Base-by-base conservation (phyloP, 2,797 vertebrate genomes). In the Protosalanx chinensis region DNA sequence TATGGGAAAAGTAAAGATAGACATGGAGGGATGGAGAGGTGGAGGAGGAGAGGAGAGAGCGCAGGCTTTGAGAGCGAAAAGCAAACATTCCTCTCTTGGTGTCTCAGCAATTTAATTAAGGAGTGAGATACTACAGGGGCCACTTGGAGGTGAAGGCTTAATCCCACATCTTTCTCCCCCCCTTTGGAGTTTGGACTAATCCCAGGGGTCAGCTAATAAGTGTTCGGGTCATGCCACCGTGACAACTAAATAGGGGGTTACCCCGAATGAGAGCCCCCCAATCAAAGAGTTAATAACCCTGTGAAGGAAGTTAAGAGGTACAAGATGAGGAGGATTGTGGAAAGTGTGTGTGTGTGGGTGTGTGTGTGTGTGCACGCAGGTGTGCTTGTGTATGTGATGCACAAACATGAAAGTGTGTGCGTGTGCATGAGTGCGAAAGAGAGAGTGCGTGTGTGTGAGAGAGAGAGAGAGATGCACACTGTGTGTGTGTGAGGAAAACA, bases 41-140 rank as follows among this genome's bases (percentile, higher is more conserved):
- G 70, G 84, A 85, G 77, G 76, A 79, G 69, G 18, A 63, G 37
- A 51, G 75, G 59, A 71, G 64, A 68, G 62, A 63, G 67, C 35
- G 59, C 53, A 73, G 61, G 29, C 59, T 64, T 70, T n/a, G 65
- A 67, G 68, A 74, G 71, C 15, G 81, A 74, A 82, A 81, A 81
- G 85, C 90, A 91, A 93, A 92, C 94, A 96, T 96, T 96, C 95
- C 94, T 94, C 84, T 73, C 76, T 90, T 71, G 86, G 92, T 94
- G 94, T 92, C 95, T 91, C 89, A 90, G 95, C 93, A 92, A 96
- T 95, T 94, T 96, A 94, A 96, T 96, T 95, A 96, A 95, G 86
- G 84, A 87, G 86, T 73, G 84, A 86, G 86, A 90, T 84, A 82
- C 81, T 84, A 81, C 85, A 79, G 79, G 33, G 60, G 81, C 80